Percentiles rank a stretch among this genome's conserved stretches.
These are phyloP conservation scores for Alligator mississippiensis DNA, from an alignment of 2,113 vertebrate genomes.

Conservation along the genomic window DNA sequence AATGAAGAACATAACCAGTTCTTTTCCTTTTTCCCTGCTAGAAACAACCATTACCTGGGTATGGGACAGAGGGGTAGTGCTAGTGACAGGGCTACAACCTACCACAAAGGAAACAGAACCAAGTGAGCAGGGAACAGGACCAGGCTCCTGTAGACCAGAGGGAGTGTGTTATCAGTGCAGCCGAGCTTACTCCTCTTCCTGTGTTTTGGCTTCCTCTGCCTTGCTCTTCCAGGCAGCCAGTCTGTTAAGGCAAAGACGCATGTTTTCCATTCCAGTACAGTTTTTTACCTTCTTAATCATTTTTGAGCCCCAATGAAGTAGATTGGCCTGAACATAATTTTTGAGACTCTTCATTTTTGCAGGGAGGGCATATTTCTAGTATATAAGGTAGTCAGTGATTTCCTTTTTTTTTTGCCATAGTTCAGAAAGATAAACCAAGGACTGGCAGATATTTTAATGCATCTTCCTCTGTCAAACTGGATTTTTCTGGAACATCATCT, in stretches of 20 bases:
- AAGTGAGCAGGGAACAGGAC: too few relatives aligned
- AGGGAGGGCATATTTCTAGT: background rate
- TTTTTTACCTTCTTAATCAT: background rate
- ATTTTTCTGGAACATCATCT: background rate
- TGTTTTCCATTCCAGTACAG: fast-evolving
- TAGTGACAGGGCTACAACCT: too few relatives aligned
- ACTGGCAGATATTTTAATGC: background rate
- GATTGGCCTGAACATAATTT: background rate
- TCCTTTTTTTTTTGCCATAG: background rate
- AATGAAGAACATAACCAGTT: too few relatives aligned
- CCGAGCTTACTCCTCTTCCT: fast-evolving
- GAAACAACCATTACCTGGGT: too few relatives aligned
- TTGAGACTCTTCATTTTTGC: background rate
- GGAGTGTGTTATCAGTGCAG: fast-evolving
- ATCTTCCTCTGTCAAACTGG: background rate
- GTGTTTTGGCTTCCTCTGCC: fast-evolving
- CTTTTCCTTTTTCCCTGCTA: too few relatives aligned
- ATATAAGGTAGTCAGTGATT: background rate
- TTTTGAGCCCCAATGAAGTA: background rate
- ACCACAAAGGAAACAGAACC: too few relatives aligned
- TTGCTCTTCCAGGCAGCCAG: fast-evolving
- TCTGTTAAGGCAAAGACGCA: fast-evolving
- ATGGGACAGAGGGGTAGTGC: too few relatives aligned
- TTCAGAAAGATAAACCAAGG: background rate
- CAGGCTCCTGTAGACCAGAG: too few relatives aligned